phyloP scores from a whole-genome alignment of 2,797 vertebrate species.

The Peromyscus aztecus region DNA sequence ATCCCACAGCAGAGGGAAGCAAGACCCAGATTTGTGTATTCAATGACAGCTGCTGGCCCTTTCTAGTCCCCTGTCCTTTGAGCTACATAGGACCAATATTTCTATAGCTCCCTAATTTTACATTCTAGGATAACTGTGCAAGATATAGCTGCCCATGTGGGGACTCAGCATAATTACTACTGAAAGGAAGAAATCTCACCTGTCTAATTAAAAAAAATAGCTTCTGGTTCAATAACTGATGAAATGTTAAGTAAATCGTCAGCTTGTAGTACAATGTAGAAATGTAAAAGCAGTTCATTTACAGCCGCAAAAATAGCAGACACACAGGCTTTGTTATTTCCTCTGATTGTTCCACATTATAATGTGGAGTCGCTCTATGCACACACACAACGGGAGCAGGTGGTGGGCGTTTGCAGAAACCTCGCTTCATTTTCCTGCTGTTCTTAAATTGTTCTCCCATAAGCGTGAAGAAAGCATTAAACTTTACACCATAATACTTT shows the following conservation, averaged over 20 bases:
- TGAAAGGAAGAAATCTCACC: conserved; percentile 52
- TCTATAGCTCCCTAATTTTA: not conserved
- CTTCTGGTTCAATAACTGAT: conserved; percentile 34
- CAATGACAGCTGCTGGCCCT: not conserved
- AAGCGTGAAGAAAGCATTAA: not conserved
- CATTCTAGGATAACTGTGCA: conserved; percentile 26
- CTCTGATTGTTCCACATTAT: conserved; percentile 12
- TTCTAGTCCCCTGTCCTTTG: not conserved
- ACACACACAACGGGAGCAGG: not conserved
- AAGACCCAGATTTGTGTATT: not conserved
- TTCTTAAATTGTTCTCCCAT: not conserved
- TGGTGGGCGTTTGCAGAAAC: not conserved
- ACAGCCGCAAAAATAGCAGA: conserved; percentile 17
- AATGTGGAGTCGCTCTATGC: not conserved
- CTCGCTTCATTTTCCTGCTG: not conserved
- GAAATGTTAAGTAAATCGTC: conserved; percentile 33
- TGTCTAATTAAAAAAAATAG: not conserved
- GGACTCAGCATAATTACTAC: conserved; percentile 15
- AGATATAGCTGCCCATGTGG: not conserved
- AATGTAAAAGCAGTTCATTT: conserved; percentile 29
- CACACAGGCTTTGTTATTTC: not conserved
- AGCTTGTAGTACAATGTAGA: not conserved
- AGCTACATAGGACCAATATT: not conserved
- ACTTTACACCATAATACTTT: not conserved
- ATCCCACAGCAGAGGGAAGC: not conserved